These are phyloP conservation scores for Eucera pruinosa DNA, from an alignment of 2,888 invertebrate species.

Conservation along the genomic window DNA sequence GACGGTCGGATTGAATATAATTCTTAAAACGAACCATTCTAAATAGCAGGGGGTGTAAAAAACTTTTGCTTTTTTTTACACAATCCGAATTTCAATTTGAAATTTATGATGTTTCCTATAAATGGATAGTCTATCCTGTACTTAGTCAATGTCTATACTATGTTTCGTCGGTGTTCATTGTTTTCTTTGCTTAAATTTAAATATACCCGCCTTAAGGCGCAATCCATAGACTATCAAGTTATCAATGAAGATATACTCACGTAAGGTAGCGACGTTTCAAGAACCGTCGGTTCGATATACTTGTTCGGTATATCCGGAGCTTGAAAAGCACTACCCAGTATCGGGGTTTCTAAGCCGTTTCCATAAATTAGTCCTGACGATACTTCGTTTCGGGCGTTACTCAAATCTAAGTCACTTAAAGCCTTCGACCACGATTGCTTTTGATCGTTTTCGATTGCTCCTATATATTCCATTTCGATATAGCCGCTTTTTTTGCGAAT, in stretches of 20 bases:
- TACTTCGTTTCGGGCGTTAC: not conserved
- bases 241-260: conserved; percentile 80
- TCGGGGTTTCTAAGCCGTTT: conserved; percentile 81
- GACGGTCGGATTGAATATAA: too few species aligned
- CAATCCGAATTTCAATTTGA: too few species aligned
- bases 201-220: not conserved
- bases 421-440: not conserved
- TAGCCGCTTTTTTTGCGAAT: not conserved
- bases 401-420: not conserved
- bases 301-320: conserved; percentile 51
- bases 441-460: not conserved
- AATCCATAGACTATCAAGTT: not conserved
- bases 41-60: too few species aligned
- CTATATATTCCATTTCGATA: conserved; percentile 20
- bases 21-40: too few species aligned
- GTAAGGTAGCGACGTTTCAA: conserved; percentile 88
- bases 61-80: too few species aligned
- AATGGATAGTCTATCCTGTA: too few species aligned
- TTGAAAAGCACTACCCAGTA: conserved; percentile 87
- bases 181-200: not conserved
- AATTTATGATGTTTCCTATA: too few species aligned
- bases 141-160: too few species aligned
- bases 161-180: too few species aligned
- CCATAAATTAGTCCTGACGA: conserved; percentile 25
- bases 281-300: conserved; percentile 84